Percentiles rank a stretch among this genome's conserved stretches.
Evolutionary conservation across 1,140 invertebrate species (phyloP).

Genomic region (Eriocheir sinensis): DNA sequence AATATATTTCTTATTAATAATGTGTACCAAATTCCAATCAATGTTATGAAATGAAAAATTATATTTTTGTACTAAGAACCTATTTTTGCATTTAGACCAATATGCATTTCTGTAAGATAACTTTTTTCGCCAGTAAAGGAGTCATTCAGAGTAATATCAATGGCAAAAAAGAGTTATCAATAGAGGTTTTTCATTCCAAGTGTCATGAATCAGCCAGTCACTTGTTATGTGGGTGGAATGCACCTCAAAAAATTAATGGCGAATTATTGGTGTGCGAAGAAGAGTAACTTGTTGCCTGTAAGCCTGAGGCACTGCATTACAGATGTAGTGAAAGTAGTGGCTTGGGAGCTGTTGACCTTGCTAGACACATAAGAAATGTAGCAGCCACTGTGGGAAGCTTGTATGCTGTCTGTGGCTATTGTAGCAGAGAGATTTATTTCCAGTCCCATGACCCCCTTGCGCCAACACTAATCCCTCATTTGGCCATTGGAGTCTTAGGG

Average conservation of each 20-base stretch:
- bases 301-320: neutral
- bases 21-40: neutral
- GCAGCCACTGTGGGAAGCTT: neutral
- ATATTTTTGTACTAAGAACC: conserved; percentile 26
- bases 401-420: conserved; percentile 7
- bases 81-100: conserved; percentile 26
- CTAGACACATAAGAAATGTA: neutral
- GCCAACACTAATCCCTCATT: neutral
- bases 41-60: conserved; percentile 27
- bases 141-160: neutral
- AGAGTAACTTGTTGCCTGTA: neutral
- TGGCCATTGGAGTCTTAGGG: neutral
- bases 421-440: neutral
- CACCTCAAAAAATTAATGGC: neutral
- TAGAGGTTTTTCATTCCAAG: neutral
- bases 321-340: neutral
- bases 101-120: conserved; percentile 8
- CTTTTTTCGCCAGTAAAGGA: neutral
- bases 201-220: neutral
- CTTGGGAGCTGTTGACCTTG: neutral
- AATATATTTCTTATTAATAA: neutral
- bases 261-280: neutral
- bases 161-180: neutral
- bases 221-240: neutral
- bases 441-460: neutral